Conservation (phyloP, 2,113 vertebrate genomes). For the Aptenodytes patagonicus region DNA sequence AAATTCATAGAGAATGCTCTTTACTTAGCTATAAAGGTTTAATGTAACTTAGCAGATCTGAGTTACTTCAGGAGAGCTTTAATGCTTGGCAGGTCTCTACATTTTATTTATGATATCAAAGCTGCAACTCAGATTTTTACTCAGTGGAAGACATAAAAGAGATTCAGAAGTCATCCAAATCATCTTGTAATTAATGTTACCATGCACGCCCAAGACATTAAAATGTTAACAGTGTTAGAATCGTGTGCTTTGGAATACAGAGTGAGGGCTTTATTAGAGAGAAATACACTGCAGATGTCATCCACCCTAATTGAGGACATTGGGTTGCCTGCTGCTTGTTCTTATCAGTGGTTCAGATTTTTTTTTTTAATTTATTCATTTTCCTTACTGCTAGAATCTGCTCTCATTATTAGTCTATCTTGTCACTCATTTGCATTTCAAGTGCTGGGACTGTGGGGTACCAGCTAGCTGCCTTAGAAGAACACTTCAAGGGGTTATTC, state of each 20-base stretch:
- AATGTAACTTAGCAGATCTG: constrained; percentile 84
- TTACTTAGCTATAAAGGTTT: constrained; percentile 82
- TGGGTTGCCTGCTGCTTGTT: constrained; percentile 96
- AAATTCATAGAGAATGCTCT: constrained; percentile 84
- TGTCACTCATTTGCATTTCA: constrained; percentile 99
- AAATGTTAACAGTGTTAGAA: constrained; percentile 99
- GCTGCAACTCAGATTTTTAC: constrained; percentile 91
- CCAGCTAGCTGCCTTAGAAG: constrained; percentile 84
- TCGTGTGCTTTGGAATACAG: constrained; percentile 98
- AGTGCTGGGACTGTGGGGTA: constrained; percentile 89
- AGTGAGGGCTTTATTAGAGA: constrained; percentile 99
- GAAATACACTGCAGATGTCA: constrained; percentile 95
- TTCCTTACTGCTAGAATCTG: constrained; percentile 94
- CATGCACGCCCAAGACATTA: constrained; percentile 97
- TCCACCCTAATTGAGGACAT: constrained; percentile 99
- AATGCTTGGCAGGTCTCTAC: constrained; percentile 90
- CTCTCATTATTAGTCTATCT: constrained; percentile 99
- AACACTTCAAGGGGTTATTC: constrained; percentile 88
- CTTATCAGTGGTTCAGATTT: constrained; percentile 90
- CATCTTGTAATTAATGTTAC: constrained; percentile 99
- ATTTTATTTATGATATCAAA: constrained; percentile 97
- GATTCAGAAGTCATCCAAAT: constrained; percentile 95
- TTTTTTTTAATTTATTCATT: constrained; percentile 95
- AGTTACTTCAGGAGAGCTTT: constrained; percentile 81
- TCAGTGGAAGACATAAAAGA: constrained; percentile 93